phyloP scores from a whole-genome alignment of 2,113 vertebrate genomes.

The Macrotus californicus region DNA sequence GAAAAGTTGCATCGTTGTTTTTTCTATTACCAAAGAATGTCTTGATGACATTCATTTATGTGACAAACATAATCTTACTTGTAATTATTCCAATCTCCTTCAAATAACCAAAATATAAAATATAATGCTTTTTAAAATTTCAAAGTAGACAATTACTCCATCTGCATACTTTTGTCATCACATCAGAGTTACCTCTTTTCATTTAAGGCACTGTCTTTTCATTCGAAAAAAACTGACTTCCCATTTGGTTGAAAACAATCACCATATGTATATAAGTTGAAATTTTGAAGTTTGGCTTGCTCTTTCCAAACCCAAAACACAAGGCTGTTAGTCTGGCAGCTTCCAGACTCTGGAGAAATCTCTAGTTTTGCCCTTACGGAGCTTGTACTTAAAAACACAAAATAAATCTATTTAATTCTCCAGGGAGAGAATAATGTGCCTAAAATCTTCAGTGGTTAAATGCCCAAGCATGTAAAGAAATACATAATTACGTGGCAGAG shows the following conservation, averaged over 20 bases:
- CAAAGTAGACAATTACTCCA: not conserved
- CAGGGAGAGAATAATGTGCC: not conserved
- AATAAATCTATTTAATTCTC: constrained; percentile 9
- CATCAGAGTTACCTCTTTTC: not conserved
- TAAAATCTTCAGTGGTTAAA: not conserved
- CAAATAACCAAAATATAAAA: constrained; percentile 62
- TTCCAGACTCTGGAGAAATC: not conserved
- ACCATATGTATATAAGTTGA: constrained; percentile 6
- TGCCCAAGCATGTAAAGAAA: not conserved
- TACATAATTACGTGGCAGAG: not conserved
- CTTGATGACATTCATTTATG: not conserved
- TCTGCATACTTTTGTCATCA: not conserved
- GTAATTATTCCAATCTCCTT: constrained; percentile 45
- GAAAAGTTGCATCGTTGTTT: not conserved
- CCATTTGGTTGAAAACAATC: not conserved
- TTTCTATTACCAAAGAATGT: not conserved
- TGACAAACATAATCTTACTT: constrained; percentile 4
- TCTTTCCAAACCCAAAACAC: not conserved
- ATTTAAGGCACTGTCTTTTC: not conserved
- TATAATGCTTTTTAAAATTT: constrained; percentile 57
- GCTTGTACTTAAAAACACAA: not conserved
- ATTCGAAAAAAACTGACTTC: not conserved
- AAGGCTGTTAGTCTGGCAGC: not conserved
- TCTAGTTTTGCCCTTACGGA: not conserved
- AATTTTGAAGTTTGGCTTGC: constrained; percentile 33